Conservation (phyloP, 2,888 invertebrate species). For the Bellardia pandia region DNA sequence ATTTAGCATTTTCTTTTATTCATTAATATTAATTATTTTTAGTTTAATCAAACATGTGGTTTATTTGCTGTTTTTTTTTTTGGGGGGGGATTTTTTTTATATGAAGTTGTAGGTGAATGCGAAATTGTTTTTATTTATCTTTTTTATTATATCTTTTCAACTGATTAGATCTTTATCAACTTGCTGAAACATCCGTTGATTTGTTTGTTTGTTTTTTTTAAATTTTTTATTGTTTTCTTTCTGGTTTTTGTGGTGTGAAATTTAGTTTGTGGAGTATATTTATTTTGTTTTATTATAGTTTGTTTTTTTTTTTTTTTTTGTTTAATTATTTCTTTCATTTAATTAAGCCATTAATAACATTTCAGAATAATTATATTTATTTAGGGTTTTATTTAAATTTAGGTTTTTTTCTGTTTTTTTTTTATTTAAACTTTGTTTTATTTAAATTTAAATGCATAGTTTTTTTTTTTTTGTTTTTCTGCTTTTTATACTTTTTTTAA, state of each 20-base stretch:
- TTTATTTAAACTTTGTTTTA: constrained; percentile 46
- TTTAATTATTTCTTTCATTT: constrained; percentile 49
- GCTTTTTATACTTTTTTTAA: constrained; percentile 31
- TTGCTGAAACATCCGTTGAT: constrained; percentile 59
- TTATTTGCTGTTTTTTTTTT: constrained; percentile 24
- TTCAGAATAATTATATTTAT: constrained; percentile 61
- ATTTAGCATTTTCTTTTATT: constrained; percentile 45
- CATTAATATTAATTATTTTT: constrained; percentile 48
- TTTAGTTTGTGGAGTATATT: constrained; percentile 45
- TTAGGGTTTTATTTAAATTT: constrained; percentile 45
- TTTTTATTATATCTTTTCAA: constrained; percentile 30
- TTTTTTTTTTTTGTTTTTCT: constrained; percentile 43
- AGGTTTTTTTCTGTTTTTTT: constrained; percentile 26
- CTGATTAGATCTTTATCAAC: constrained; percentile 56
- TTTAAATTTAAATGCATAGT: constrained; percentile 67
- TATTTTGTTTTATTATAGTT: constrained; percentile 3
- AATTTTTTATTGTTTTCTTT: constrained; percentile 24
- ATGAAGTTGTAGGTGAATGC: constrained; percentile 50
- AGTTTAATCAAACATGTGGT: constrained; percentile 62
- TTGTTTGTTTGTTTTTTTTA: constrained; percentile 34
- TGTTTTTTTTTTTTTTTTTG: constrained; percentile 36
- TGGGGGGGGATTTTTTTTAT: background rate
- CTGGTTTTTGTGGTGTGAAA: constrained; percentile 44
- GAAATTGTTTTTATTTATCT: constrained; percentile 44
- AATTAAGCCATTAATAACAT: constrained; percentile 73